Conservation (phyloP, 2,797 vertebrate species). For the Danio albolineatus region DNA sequence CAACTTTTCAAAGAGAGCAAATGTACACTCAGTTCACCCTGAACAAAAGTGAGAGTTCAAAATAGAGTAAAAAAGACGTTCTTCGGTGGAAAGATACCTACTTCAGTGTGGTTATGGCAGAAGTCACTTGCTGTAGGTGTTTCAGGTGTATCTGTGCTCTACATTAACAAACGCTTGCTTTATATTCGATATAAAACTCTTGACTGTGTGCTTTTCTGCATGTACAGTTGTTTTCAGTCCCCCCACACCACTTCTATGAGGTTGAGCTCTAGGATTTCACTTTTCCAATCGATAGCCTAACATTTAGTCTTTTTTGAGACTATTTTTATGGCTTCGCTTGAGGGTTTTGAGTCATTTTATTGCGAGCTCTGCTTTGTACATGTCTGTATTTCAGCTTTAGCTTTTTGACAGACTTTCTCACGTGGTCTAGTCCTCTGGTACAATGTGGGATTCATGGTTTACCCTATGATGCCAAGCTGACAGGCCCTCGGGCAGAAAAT, state of each 20-base stretch:
- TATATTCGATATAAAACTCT: neutral
- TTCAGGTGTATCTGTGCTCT: conserved; percentile 12
- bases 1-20: neutral
- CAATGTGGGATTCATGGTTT: conserved; percentile 48
- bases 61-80: conserved; percentile 6
- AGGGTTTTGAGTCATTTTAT: conserved; percentile 36
- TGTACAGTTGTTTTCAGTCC: conserved; percentile 30
- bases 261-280: conserved; percentile 26
- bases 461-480: conserved; percentile 36
- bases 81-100: conserved; percentile 4
- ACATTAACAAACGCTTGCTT: conserved; percentile 10
- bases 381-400: conserved; percentile 19
- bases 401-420: conserved; percentile 51
- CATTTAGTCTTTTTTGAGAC: neutral
- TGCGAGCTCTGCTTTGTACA: conserved; percentile 24
- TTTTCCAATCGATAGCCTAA: conserved; percentile 29
- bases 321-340: conserved; percentile 36
- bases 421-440: conserved; percentile 41
- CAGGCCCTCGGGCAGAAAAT: conserved; percentile 32
- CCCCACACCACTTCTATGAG: conserved; percentile 15
- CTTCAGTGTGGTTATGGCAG: conserved; percentile 1
- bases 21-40: conserved; percentile 1
- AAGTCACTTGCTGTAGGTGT: conserved; percentile 15
- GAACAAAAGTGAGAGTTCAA: conserved; percentile 1
- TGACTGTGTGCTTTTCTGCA: neutral